Evolutionary conservation across 2,113 vertebrate species (phyloP).

Genomic region (Harpagus bidentatus): DNA sequence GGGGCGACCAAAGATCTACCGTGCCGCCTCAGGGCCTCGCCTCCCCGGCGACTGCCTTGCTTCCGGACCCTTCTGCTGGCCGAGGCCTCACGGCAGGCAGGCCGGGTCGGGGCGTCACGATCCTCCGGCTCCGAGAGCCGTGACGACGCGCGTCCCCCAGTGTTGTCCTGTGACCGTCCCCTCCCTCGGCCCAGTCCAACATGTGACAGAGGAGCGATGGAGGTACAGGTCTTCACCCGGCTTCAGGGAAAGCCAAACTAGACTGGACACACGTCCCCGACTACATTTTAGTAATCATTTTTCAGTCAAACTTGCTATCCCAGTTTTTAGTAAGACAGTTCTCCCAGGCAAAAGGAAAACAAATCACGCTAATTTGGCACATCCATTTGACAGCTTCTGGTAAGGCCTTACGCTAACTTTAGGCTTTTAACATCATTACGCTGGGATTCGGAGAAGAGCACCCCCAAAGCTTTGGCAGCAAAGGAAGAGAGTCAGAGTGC

Average conservation of each 20-base stretch:
- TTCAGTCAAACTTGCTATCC: not conserved
- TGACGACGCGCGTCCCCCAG: accelerated
- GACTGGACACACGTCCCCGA: accelerated
- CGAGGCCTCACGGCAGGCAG: too few species aligned
- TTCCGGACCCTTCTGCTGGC: not conserved
- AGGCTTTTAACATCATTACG: not conserved
- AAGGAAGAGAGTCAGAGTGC: not conserved
- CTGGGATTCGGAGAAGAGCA: not conserved
- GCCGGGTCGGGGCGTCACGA: accelerated
- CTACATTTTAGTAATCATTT: not conserved
- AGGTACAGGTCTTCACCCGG: not conserved
- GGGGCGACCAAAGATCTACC: not conserved
- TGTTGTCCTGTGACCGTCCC: not conserved
- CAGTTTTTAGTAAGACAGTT: not conserved
- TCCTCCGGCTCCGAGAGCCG: not conserved
- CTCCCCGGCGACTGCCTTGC: accelerated
- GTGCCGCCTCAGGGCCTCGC: not conserved
- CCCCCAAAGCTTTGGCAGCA: not conserved
- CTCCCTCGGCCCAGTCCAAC: not conserved
- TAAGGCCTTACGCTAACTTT: not conserved
- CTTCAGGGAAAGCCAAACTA: not conserved
- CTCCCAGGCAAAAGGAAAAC: not conserved
- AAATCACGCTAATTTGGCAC: not conserved
- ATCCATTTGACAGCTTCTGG: not conserved
- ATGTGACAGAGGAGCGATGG: accelerated